phyloP scores from a whole-genome alignment of 2,113 vertebrate species.

The Sphaerodactylus townsendi region DNA sequence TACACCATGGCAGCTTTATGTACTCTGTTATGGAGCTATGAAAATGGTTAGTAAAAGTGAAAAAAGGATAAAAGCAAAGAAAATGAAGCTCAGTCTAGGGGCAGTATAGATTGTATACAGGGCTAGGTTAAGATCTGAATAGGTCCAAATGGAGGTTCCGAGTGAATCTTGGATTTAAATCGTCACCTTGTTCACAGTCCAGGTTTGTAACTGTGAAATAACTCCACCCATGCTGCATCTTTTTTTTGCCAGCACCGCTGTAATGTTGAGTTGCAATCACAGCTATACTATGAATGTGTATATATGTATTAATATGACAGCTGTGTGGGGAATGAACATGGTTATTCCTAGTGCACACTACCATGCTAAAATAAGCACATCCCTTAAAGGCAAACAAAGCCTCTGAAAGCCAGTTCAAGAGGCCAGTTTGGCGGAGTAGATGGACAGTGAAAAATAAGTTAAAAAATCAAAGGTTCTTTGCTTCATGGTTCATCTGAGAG shows the following conservation, averaged over 20 bases:
- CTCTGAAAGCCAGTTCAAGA: background rate
- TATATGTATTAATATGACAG: background rate
- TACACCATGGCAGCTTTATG: no score
- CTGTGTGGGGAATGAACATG: background rate
- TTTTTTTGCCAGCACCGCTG: background rate
- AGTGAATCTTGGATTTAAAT: background rate
- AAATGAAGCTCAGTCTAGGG: background rate
- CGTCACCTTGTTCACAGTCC: background rate
- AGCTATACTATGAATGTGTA: background rate
- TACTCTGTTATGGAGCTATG: background rate
- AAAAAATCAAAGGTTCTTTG: background rate
- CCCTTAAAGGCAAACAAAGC: background rate
- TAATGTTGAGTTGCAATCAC: background rate
- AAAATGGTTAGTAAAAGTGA: background rate
- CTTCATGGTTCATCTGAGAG: background rate
- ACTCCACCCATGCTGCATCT: background rate
- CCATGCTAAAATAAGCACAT: background rate
- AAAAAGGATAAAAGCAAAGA: background rate
- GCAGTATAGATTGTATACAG: no score
- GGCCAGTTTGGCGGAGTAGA: background rate
- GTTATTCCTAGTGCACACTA: background rate
- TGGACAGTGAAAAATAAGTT: background rate
- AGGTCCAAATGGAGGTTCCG: background rate
- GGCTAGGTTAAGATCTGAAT: background rate
- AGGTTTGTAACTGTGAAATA: background rate